Base-by-base conservation (phyloP, 2,888 invertebrate genomes). In the Erebia ligea region DNA sequence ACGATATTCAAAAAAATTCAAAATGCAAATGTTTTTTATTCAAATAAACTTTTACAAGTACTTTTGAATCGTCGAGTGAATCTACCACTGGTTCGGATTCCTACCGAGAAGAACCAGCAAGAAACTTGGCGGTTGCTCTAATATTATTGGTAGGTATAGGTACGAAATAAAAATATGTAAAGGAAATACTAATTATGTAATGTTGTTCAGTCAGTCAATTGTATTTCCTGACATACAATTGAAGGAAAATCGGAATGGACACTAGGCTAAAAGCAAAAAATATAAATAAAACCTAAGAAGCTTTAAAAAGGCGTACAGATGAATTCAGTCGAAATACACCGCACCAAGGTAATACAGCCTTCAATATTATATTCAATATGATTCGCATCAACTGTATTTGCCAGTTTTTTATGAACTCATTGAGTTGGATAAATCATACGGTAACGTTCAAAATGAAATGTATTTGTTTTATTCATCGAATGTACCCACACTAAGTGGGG, bases 391-490 rank as follows among this genome's bases (percentile, higher is more conserved):
- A 48, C 21, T 48, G 62, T 62, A 62, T 62, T 62, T 48, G 62
- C 62, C 66, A 17, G 42, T 66, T 66, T 66, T 45, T 66, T 45
- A 42, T 45, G 17, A 66, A 56, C 19, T 56, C 66, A 66, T 40
- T 66, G 66, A 57, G 56, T 56, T 66, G 66, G 10, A 56, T 56
- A 66, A 66, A 54, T 66, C 56, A 56, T 66, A 57, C 66, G 42
- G 42, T 54, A 56, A 56, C 66, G 56, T 45, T 45, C 19, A 66
- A 56, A 56, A 56, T 21, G 21, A 66, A 66, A 57, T 65, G 65
- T 65, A 40, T 65, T 65, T 65, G 54, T 56, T 56, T 56, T 66
- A 34, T 54, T 54, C 52, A 64, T 64, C 34, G 34, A 54, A 50
- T 34, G 34, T 64, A 64, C 34, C 34, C 34, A 34, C 40, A 17